A percentile compares a stretch with the other conserved stretches of the same genome.
phyloP scores from a whole-genome alignment of 2,113 vertebrate genomes.

The Lagenorhynchus albirostris region DNA sequence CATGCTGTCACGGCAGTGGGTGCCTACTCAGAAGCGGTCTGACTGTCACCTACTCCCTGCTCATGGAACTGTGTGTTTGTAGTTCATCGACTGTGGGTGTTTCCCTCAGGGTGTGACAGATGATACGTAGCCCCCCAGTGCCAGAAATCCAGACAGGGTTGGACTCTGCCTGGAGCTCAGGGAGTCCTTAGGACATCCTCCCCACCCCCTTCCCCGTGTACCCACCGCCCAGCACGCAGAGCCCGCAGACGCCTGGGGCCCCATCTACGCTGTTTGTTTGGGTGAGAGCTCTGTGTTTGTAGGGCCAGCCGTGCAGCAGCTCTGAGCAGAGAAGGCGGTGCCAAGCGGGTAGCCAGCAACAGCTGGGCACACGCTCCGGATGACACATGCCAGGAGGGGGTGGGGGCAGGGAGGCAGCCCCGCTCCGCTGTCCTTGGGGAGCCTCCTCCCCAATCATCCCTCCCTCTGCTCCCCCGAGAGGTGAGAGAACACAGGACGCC shows the following conservation, averaged over 20 bases:
- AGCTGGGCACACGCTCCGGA: constrained; percentile 48
- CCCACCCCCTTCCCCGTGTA: not conserved
- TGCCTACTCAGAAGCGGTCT: not conserved
- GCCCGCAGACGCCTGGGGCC: not conserved
- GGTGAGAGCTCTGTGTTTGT: constrained; percentile 11
- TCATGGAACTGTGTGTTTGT: not conserved
- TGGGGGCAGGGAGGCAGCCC: not conserved
- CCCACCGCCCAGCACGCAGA: not conserved
- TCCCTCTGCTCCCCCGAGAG: not conserved
- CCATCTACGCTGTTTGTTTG: constrained; percentile 18
- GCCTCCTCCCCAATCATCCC: constrained; percentile 28
- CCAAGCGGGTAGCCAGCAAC: constrained; percentile 33
- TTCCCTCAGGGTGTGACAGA: not conserved
- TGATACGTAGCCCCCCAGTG: not conserved
- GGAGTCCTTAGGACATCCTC: not conserved
- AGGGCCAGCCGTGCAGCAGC: not conserved
- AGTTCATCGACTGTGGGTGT: not conserved
- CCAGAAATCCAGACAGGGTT: not conserved
- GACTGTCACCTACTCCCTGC: not conserved
- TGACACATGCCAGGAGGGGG: not conserved
- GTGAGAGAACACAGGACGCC: constrained; percentile 64
- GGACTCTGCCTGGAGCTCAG: not conserved
- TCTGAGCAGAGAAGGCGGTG: not conserved
- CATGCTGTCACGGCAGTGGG: not conserved
- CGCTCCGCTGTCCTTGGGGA: not conserved